These are phyloP conservation scores for Petrocephalus sullivani DNA, from an alignment of 2,797 vertebrate species.

Conservation along the genomic window DNA sequence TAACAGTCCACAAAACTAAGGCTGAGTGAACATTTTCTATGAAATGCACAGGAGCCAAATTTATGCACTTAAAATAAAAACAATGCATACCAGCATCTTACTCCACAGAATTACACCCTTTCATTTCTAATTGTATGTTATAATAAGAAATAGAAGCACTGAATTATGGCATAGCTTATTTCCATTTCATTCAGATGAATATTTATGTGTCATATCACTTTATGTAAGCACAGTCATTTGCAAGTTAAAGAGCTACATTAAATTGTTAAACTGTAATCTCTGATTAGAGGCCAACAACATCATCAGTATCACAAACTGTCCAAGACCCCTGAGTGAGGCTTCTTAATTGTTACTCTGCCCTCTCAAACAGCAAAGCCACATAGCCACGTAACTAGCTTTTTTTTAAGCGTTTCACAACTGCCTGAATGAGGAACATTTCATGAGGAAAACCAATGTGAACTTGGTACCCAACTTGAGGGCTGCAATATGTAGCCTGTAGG, in stretches of 20 bases:
- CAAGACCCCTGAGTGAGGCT: neutral
- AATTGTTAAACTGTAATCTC: neutral
- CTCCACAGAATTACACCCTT: neutral
- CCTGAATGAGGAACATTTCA: neutral
- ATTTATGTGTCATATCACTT: constrained; percentile 22
- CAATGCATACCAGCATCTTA: neutral
- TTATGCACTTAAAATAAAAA: neutral
- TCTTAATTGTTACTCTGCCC: neutral
- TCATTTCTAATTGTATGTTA: neutral
- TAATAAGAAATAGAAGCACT: neutral
- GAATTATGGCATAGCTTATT: constrained; percentile 35
- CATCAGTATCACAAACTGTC: neutral
- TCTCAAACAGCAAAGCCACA: neutral
- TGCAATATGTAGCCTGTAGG: neutral
- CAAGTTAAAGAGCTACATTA: neutral
- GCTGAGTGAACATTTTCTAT: neutral
- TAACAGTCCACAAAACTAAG: neutral
- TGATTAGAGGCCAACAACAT: neutral
- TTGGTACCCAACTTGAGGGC: neutral
- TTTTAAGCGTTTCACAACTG: neutral
- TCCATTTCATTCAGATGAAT: constrained; percentile 34
- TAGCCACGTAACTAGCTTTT: neutral
- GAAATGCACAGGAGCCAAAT: neutral
- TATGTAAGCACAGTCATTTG: neutral
- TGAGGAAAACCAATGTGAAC: neutral